Percentiles rank a stretch among this genome's conserved stretches.
Evolutionary conservation across 2,888 invertebrate species (phyloP).

Genomic region (Phorcus lineatus): DNA sequence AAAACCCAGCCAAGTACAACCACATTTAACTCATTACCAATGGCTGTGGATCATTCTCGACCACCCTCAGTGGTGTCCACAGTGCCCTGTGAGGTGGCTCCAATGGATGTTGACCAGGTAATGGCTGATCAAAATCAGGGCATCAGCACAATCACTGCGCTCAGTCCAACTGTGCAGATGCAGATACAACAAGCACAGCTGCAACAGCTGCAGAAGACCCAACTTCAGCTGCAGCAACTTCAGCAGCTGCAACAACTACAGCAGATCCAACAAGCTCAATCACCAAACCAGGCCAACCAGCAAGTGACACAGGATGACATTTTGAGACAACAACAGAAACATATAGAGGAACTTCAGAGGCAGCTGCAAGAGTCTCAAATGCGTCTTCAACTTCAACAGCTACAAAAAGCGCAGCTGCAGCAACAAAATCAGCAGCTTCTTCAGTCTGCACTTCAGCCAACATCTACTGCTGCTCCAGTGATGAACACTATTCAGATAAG

Average conservation of each 20-base stretch:
- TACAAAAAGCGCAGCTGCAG: slow-evolving; percentile 57
- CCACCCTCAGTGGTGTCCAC: slow-evolving; percentile 70
- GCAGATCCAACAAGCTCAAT: slow-evolving; percentile 28
- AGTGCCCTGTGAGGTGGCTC: slow-evolving; percentile 49
- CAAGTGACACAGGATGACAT: slow-evolving; percentile 56
- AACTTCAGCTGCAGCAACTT: slow-evolving; percentile 33
- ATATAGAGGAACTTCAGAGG: slow-evolving; percentile 90
- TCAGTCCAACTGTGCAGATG: slow-evolving; percentile 50
- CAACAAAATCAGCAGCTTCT: slow-evolving; percentile 53
- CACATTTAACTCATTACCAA: slow-evolving; percentile 47
- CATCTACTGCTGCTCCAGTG: slow-evolving; percentile 16
- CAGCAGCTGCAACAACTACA: slow-evolving; percentile 34
- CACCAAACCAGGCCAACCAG: slow-evolving; percentile 16
- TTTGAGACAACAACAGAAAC: slow-evolving; percentile 85
- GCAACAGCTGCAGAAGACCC: slow-evolving; percentile 47
- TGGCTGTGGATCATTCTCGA: slow-evolving; percentile 66
- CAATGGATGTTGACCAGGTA: slow-evolving; percentile 71
- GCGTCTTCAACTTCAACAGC: slow-evolving; percentile 51
- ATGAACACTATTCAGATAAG: slow-evolving; percentile 46
- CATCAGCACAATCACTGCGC: slow-evolving; percentile 42
- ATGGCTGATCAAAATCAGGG: slow-evolving; percentile 40
- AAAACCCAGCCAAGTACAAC: slow-evolving; percentile 24
- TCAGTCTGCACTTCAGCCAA: slow-evolving; percentile 24
- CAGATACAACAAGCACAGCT: slow-evolving; percentile 61
- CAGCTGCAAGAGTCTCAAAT: slow-evolving; percentile 75